These are phyloP conservation scores for Phlogophora meticulosa DNA, from an alignment of 2,888 invertebrate species.

Conservation along the genomic window DNA sequence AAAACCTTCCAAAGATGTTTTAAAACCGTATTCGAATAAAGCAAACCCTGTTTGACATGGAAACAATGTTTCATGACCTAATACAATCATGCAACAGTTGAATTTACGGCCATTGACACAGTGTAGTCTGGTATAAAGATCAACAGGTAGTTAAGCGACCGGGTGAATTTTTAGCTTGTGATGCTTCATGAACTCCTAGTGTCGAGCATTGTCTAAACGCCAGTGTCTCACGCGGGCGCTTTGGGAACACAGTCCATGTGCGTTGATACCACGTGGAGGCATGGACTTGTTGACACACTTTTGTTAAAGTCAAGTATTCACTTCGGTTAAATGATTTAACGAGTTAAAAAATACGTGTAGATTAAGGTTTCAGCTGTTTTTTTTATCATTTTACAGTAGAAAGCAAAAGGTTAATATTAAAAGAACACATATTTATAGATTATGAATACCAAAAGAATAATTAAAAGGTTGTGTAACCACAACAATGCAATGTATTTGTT, in stretches of 20 bases:
- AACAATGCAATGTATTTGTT: no score
- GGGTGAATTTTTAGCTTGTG: not conserved
- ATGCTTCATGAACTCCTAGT: constrained; percentile 11
- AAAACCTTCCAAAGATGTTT: not conserved
- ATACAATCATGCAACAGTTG: constrained; percentile 4
- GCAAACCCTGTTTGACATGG: not conserved
- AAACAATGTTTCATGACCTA: constrained; percentile 1
- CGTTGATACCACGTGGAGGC: not conserved
- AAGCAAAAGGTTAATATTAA: no score
- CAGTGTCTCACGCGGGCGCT: not conserved
- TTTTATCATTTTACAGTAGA: no score
- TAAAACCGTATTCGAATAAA: not conserved
- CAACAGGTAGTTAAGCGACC: not conserved
- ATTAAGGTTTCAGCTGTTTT: no score
- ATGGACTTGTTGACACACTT: not conserved
- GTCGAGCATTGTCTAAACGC: not conserved
- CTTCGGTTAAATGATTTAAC: no score
- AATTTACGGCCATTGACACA: not conserved
- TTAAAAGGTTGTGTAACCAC: no score
- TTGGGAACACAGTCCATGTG: not conserved
- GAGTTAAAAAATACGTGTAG: no score
- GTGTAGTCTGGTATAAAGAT: not conserved
- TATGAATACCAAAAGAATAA: no score
- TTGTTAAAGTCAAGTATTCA: not conserved
- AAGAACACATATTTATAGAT: no score